Percentiles rank a stretch among this genome's conserved stretches.
Conservation (phyloP, 2,113 vertebrate genomes). For the Colinus virginianus region DNA sequence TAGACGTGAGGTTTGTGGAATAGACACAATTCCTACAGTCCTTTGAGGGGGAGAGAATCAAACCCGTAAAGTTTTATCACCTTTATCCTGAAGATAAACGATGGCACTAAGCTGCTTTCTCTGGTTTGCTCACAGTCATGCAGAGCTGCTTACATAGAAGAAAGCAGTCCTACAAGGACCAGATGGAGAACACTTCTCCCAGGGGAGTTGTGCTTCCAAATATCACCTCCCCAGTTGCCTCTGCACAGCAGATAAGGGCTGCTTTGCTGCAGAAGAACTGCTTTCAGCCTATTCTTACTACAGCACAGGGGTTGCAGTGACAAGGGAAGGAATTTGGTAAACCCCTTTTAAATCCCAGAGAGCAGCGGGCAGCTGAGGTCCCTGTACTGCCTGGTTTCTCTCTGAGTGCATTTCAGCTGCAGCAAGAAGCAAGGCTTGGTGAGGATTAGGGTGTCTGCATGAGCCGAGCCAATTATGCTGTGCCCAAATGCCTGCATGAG, state of each 20-base stretch:
- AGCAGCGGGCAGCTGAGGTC: not conserved
- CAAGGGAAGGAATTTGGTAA: not conserved
- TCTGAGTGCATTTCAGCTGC: accelerated
- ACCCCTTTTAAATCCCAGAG: not conserved
- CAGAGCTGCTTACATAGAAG: constrained; percentile 17
- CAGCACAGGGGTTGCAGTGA: not conserved
- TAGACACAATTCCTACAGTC: constrained; percentile 33
- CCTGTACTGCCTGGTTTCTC: not conserved
- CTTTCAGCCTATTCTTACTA: not conserved
- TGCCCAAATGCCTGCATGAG: not conserved
- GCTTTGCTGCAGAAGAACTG: constrained; percentile 9
- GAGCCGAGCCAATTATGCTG: not conserved
- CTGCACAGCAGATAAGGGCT: not conserved
- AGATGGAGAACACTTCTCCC: constrained; percentile 54
- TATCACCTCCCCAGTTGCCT: constrained; percentile 32
- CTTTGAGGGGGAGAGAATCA: constrained; percentile 36
- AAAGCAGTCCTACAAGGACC: not conserved
- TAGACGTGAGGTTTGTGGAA: constrained; percentile 37
- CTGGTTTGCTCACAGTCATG: constrained; percentile 7
- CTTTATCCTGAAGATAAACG: constrained; percentile 63
- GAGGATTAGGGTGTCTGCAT: not conserved
- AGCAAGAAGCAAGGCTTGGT: not conserved
- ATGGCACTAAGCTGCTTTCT: constrained; percentile 59
- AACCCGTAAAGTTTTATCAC: constrained; percentile 53
- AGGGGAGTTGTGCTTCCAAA: constrained; percentile 49